Percentiles rank a stretch among this genome's conserved stretches.
These are phyloP conservation scores for Cochlearius cochlearius DNA, from an alignment of 2,113 vertebrate genomes.

Conservation along the genomic window DNA sequence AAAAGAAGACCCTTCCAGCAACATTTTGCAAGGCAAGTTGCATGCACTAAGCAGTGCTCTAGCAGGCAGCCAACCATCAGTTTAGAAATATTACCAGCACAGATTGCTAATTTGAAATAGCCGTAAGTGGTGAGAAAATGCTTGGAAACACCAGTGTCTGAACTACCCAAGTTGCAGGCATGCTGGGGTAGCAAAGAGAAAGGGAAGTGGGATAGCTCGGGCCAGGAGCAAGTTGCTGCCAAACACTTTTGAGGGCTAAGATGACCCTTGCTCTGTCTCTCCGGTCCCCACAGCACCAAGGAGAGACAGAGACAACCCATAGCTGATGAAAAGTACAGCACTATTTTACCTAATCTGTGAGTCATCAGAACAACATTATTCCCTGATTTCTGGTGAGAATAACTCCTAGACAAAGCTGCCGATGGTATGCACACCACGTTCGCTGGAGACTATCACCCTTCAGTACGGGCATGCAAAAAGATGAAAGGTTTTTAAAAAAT, in stretches of 20 bases:
- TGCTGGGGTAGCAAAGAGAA: neutral
- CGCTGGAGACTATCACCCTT: neutral
- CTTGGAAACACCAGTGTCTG: neutral
- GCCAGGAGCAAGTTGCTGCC: neutral
- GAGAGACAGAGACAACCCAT: fast-evolving
- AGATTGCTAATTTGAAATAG: neutral
- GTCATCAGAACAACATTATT: neutral
- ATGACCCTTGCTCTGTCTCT: neutral
- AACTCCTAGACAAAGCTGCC: neutral
- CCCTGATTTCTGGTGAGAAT: neutral
- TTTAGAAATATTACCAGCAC: neutral
- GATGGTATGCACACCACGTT: neutral
- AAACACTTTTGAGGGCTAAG: neutral
- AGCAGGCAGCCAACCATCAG: neutral
- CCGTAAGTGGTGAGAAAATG: neutral
- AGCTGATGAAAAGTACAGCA: neutral
- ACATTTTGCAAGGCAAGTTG: neutral
- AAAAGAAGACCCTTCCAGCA: neutral
- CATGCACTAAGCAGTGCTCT: neutral
- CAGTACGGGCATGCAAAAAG: neutral
- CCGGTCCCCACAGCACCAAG: fast-evolving
- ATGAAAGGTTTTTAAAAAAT: neutral
- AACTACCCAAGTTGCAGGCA: neutral
- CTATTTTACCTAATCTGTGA: neutral
- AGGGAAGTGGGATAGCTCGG: neutral